These are phyloP conservation scores for Oryctolagus cuniculus DNA, from an alignment of 2,113 vertebrate genomes.

Conservation along the genomic window DNA sequence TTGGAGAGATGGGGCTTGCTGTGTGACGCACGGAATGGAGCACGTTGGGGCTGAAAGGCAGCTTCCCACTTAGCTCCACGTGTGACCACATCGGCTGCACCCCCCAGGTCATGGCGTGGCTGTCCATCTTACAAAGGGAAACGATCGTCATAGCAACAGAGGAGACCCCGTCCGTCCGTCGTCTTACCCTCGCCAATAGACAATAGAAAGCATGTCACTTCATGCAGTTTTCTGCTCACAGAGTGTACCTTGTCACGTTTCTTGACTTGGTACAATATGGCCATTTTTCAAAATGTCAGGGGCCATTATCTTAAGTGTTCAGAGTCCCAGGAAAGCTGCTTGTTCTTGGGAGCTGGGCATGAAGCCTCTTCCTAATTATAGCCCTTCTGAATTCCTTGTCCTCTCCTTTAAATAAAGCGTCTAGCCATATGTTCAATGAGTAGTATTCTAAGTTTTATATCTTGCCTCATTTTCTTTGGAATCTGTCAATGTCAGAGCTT, in stretches of 20 bases:
- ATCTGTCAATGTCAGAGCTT: slow-evolving; percentile 75
- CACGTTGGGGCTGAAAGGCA: neutral
- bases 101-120: neutral
- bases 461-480: slow-evolving; percentile 74
- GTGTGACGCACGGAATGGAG: neutral
- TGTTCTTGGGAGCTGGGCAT: slow-evolving; percentile 37
- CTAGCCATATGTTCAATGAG: slow-evolving; percentile 72
- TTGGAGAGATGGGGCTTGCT: neutral
- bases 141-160: neutral
- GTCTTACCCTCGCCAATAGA: neutral
- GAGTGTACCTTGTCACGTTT: neutral
- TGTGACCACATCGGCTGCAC: neutral
- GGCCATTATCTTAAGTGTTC: slow-evolving; percentile 38
- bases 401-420: slow-evolving; percentile 78
- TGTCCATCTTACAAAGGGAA: neutral
- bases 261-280: slow-evolving; percentile 23
- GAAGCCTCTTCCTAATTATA: slow-evolving; percentile 69
- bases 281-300: slow-evolving; percentile 56
- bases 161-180: neutral
- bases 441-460: slow-evolving; percentile 74
- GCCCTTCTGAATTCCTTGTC: slow-evolving; percentile 63
- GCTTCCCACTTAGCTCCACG: neutral
- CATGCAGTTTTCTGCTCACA: neutral
- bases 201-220: neutral
- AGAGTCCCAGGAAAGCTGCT: slow-evolving; percentile 44